Evolutionary conservation across 2,113 vertebrate species (phyloP).

Genomic region (Nyctereutes procyonoides): DNA sequence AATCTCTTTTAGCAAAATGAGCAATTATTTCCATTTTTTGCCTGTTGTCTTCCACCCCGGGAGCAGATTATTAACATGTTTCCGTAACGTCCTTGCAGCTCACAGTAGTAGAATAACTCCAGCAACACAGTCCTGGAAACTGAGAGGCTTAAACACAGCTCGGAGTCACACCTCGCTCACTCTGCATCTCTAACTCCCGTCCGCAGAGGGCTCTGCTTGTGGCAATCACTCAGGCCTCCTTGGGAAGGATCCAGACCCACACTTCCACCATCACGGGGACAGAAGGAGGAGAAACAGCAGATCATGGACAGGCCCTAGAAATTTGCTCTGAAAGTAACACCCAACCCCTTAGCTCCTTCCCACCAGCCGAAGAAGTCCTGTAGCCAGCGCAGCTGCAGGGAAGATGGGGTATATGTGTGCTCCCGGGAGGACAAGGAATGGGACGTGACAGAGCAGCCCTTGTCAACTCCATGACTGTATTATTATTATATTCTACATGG

Average conservation of each 20-base stretch:
- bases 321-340: background rate
- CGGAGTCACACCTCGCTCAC: background rate
- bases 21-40: background rate
- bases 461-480: background rate
- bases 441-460: background rate
- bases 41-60: background rate
- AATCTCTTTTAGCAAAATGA: background rate
- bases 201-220: conserved; percentile 35
- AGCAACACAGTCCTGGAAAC: background rate
- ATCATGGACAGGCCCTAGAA: background rate
- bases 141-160: background rate
- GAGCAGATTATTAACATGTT: background rate
- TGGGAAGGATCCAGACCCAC: background rate
- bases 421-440: background rate
- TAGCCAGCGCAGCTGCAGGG: background rate
- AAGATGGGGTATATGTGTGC: background rate
- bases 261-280: background rate
- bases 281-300: background rate
- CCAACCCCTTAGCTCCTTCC: background rate
- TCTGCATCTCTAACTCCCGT: background rate
- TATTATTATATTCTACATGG: background rate
- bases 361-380: background rate
- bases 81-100: background rate
- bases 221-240: background rate
- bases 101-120: background rate